Conservation (phyloP, 2,797 vertebrate species). For the Acestrorhynchus altus region DNA sequence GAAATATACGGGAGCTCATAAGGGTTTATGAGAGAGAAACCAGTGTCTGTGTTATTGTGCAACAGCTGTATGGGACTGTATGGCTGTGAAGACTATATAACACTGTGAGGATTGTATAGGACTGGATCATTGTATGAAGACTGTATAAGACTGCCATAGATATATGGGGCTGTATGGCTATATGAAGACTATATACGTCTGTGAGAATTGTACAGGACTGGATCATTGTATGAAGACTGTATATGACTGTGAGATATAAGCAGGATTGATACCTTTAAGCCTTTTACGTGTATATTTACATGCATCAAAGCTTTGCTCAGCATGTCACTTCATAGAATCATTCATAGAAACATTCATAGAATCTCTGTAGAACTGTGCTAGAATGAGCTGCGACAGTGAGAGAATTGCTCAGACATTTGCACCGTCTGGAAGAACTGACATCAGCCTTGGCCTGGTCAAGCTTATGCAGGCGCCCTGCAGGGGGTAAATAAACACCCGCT, state of each 20-base stretch:
- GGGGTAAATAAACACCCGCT: slow-evolving; percentile 36
- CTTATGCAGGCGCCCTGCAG: slow-evolving; percentile 40
- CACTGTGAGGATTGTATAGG: neutral
- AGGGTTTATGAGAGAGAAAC: no score
- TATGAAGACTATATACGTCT: neutral
- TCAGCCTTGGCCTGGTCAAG: slow-evolving; percentile 15
- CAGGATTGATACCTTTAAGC: no score
- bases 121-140: no score
- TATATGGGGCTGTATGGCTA: no score
- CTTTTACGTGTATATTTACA: neutral
- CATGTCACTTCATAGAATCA: no score
- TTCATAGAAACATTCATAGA: neutral
- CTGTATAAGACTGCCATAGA: neutral
- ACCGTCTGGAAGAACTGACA: slow-evolving; percentile 37
- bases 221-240: neutral
- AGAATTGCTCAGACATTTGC: neutral
- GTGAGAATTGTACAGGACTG: neutral
- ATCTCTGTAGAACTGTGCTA: neutral
- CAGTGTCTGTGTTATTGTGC: no score
- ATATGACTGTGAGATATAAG: neutral
- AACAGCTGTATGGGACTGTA: no score
- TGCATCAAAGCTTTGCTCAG: neutral
- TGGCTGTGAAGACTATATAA: neutral
- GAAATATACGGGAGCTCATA: neutral
- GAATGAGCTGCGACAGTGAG: neutral